A percentile compares a stretch with the other conserved stretches of the same genome.
phyloP scores from a whole-genome alignment of 2,797 vertebrate genomes.

The Squalus acanthias region DNA sequence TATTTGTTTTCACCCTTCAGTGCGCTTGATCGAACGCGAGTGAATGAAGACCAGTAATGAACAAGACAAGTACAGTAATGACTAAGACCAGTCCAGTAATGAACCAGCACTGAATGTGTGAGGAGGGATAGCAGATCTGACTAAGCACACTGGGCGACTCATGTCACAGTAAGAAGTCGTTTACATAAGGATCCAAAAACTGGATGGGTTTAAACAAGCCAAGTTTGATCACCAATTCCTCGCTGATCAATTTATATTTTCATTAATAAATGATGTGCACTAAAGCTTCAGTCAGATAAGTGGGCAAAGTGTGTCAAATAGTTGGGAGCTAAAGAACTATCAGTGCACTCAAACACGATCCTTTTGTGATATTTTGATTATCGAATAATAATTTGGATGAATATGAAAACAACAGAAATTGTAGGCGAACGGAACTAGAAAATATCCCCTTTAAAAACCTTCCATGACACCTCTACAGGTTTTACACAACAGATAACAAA shows the following conservation, averaged over 20 bases:
- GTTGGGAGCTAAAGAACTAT: neutral
- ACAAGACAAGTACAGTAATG: too few relatives aligned
- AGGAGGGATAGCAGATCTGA: neutral
- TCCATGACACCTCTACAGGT: neutral
- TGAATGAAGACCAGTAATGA: neutral
- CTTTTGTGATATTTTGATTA: neutral
- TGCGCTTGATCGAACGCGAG: neutral
- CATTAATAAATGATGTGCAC: neutral
- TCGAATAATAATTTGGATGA: neutral
- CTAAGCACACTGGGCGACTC: neutral
- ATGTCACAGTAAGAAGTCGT: neutral
- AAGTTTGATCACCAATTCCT: neutral
- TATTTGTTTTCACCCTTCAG: conserved; percentile 12
- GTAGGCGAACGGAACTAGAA: neutral
- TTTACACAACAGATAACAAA: neutral
- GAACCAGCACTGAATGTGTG: neutral
- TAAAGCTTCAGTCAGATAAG: neutral
- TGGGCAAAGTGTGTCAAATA: neutral
- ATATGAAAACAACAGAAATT: neutral
- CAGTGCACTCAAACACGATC: neutral
- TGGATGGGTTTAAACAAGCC: neutral
- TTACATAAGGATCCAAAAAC: neutral
- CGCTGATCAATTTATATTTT: neutral
- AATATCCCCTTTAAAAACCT: conserved; percentile 14
- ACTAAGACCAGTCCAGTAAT: too few relatives aligned